Evolutionary conservation across 2,888 invertebrate species (phyloP), one percentile per base, ranked within the genome.

Genomic region (Dastarcus helophoroides): DNA sequence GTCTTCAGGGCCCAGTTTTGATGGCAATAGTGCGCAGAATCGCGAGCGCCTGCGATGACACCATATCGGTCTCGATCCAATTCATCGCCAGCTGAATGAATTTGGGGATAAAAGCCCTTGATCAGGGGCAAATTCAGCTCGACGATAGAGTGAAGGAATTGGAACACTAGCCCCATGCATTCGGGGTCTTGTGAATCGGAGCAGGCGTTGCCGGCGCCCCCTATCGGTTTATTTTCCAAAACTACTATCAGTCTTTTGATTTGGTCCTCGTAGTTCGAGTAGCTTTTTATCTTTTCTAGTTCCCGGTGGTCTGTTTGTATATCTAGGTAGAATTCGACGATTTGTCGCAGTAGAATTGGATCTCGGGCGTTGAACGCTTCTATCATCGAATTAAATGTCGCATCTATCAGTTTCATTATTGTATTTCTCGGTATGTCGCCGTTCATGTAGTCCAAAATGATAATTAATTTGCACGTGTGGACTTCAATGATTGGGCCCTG

Each of bases 261-360:
- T 38, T 65, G 58, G 19, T 42, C 44, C 2, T 45, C 46, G 37
- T 65, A 68, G 32, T 42, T 39, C 10, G 45, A 41, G 43, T 47
- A 53, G 25, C 35, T 30, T 23, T 39, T 16, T 19, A 39, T 14
- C 16, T 46, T 14, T 23, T 37, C 30, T 23, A 24, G 17, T 28
- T 25, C 40, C 35, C 31, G 37, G 39, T 22, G 47, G 33, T 24
- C 39, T 26, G 10, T 41, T 38, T 22, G 40, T 35, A 67, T 59
- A 40, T 71, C 70, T 12, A 65, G 49, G 41, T 69, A 71, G 44
- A 71, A 71, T 29, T 68, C 68, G 4, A 69, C 63, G 7, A 68
- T 59, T 31, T 71, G 69, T 33, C 65, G 47, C 22, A 72, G 43
- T 9, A 67, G 48, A 19, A 64, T 51, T 4, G 59, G 46, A 47